Percentiles rank a stretch among this genome's conserved stretches.
These are phyloP conservation scores for Hemicordylus capensis DNA, from an alignment of 2,113 vertebrate genomes.

Conservation along the genomic window DNA sequence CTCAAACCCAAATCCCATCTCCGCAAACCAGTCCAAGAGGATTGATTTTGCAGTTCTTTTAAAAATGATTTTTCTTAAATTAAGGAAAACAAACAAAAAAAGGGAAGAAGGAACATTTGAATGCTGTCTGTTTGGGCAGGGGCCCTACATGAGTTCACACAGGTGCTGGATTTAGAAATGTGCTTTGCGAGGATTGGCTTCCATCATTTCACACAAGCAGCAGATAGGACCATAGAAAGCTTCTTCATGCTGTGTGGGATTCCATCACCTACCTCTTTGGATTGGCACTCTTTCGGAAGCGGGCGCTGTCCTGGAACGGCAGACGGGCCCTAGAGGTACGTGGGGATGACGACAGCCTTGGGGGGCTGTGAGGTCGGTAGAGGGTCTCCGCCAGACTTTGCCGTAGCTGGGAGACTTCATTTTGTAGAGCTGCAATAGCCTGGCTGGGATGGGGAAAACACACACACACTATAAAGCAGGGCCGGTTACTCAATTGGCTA, in stretches of 20 bases:
- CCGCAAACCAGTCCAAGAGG: too few species aligned
- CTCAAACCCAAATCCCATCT: too few species aligned
- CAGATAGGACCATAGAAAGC: neutral
- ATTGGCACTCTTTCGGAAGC: conserved; percentile 6
- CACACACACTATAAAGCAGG: neutral
- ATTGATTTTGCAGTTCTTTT: too few species aligned
- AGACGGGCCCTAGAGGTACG: accelerated
- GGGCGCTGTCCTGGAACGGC: neutral
- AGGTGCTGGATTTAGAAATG: too few species aligned
- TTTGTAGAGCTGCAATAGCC: conserved; percentile 80
- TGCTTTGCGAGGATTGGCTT: too few species aligned
- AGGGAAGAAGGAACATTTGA: too few species aligned
- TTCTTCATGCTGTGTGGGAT: too few species aligned
- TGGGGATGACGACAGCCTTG: neutral
- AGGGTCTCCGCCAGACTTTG: conserved; percentile 76
- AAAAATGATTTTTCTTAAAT: too few species aligned
- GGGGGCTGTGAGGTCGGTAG: conserved; percentile 18
- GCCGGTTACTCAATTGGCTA: neutral
- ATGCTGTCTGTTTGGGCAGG: too few species aligned
- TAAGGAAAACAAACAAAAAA: too few species aligned
- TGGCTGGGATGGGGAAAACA: conserved; percentile 64
- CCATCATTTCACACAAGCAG: neutral
- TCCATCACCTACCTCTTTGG: conserved; percentile 61
- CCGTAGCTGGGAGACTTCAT: conserved; percentile 79
- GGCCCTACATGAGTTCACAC: too few species aligned